These are phyloP conservation scores for Ophioderma brevispina DNA, from an alignment of 35 echinoderm and acorn worm species.

Conservation along the genomic window DNA sequence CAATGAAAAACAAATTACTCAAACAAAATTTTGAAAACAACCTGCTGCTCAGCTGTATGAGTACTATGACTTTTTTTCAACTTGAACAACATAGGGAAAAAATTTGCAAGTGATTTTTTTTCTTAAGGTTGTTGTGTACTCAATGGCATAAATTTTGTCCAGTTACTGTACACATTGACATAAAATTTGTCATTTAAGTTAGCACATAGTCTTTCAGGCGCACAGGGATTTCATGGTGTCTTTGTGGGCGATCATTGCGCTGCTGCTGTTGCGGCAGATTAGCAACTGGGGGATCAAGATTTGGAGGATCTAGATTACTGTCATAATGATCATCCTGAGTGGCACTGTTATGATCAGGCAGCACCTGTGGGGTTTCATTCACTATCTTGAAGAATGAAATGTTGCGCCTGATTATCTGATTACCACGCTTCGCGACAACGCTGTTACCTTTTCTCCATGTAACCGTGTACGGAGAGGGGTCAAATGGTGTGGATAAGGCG, in stretches of 20 bases:
- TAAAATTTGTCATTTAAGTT: neutral
- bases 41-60: neutral
- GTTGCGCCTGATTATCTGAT: neutral
- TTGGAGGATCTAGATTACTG: neutral
- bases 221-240: neutral
- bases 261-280: neutral
- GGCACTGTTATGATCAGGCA: neutral
- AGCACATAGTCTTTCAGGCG: neutral
- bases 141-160: neutral
- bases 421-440: neutral
- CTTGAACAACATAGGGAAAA: neutral
- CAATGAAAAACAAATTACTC: neutral
- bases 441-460: conserved; percentile 10
- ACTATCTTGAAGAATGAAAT: conserved; percentile 25
- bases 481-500: conserved; percentile 25
- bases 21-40: neutral
- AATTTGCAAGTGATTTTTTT: neutral
- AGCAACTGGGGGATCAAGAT: neutral
- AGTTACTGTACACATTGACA: neutral
- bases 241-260: neutral
- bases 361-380: neutral
- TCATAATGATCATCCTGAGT: neutral
- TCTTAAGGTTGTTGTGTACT: neutral
- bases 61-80: neutral
- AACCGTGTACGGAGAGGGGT: neutral